Evolutionary conservation across 2,888 invertebrate species (phyloP), one percentile per base, ranked within the genome.

Genomic region (Listrodromus nycthemerus): DNA sequence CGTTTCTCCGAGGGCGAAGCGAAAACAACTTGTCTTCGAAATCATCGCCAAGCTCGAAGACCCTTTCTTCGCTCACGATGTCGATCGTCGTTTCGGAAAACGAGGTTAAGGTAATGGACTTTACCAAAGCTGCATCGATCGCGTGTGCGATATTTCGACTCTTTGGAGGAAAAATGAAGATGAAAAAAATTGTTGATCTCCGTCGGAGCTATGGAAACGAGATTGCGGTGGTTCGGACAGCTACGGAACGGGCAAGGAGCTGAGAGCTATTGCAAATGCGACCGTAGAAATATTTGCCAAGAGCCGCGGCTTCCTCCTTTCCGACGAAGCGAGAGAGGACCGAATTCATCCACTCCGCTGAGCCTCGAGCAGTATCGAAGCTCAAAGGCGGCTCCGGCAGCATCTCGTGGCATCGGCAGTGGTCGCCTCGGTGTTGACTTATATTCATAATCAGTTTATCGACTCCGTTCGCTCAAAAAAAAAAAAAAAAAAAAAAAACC

Each of bases 241-340:
- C 48, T 82, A 82, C 71, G 74, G 52, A 55, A 27, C 69, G 66
- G 78, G 66, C 73, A 73, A 63, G 70, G 70, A 71, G 45, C 79
- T 48, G 69, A 83, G 78, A 66, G 85, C 85, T 83, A 85, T 88
- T 81, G 82, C 79, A 75, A 78, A 71, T 85, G 83, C 77, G 85
- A 83, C 82, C 85, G 88, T 86, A 88, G 86, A 89, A 91, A 90
- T 90, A 90, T 91, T 90, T 90, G 88, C 89, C 81, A 80, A 88
- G 80, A 87, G 71, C 71, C 71, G 74, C 27, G 67, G 82, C 67
- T 82, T 71, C 33, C 78, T 79, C 75, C 75, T 84, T 82, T 55
- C 79, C 66, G 65, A 74, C 27, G 50, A 67, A n/a, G 50, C 63
- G 24, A 55, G 67, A 55, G 77, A 76, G 52, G 66, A 61, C 45